Conservation (phyloP, 2,113 vertebrate genomes). For the Notechis scutatus region DNA sequence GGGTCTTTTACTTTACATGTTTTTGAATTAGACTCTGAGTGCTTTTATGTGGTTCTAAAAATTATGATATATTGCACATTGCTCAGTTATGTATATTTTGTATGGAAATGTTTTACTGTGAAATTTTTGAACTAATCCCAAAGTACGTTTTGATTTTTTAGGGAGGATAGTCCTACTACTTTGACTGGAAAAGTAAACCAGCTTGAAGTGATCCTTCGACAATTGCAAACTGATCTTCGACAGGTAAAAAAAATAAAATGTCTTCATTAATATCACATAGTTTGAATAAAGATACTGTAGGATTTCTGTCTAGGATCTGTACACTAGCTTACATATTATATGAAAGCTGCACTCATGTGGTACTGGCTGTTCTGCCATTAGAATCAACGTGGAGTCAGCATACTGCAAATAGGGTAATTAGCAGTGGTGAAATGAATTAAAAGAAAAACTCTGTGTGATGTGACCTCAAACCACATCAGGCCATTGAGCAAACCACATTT, state of each 20-base stretch:
- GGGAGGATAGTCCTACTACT: slow-evolving; percentile 77
- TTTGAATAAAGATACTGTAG: background rate
- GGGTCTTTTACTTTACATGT: background rate
- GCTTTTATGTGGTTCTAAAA: slow-evolving; percentile 6
- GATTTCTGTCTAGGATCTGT: background rate
- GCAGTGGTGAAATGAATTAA: background rate
- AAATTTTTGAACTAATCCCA: slow-evolving; percentile 14
- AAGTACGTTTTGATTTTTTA: slow-evolving; percentile 53
- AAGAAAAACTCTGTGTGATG: background rate
- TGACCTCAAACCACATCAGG: background rate
- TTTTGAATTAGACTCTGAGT: background rate
- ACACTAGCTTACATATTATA: background rate
- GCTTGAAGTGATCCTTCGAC: slow-evolving; percentile 90
- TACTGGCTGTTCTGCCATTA: background rate
- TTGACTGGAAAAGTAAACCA: slow-evolving; percentile 97
- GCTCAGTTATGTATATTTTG: background rate
- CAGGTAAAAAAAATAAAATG: slow-evolving; percentile 72
- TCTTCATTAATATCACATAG: background rate
- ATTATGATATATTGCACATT: background rate
- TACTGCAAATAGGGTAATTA: background rate
- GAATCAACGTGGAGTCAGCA: background rate
- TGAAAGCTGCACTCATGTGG: background rate
- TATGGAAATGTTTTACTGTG: background rate
- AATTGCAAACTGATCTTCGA: slow-evolving; percentile 90
- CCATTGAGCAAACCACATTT: background rate